Evolutionary conservation across 2,888 invertebrate species (phyloP), one percentile per base, ranked within the genome.

Genomic region (Salticus scenicus): DNA sequence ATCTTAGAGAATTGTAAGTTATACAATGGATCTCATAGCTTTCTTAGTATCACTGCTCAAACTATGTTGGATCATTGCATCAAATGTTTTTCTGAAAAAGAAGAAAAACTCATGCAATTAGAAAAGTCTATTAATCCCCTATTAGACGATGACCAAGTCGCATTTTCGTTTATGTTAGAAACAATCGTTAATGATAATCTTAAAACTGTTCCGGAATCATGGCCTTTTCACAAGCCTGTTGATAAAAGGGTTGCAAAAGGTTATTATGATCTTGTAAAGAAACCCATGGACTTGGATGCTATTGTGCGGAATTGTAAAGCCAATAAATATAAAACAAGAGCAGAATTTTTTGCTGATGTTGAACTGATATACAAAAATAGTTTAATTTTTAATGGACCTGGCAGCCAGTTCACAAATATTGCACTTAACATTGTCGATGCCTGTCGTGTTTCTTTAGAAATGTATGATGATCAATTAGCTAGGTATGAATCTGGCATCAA

Each of bases 101-200:
- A 99, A 91, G 97, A 98, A 88, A 94, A 96, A 90, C 92, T 99
- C 71, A 98, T 98, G 95, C 94, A 97, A 88, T 92, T 99, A 63
- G 99, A 99, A 91, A 98, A 99, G 91, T 97, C 97, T 31, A 99
- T 99, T 89, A 99, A 99, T 92, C 99, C 99, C 0, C 92, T 99
- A 71, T 92, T 99, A 51, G 98, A 99, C 90, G 95, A 99, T 90
- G 98, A 99, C 91, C 97, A 97, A 89, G 97, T 98, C 76, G 98
- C 98, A 0, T 92, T 99, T 78, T 96, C 97, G 0, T 99, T 95
- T 90, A 97, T 99, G 88, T 93, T 99, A 73, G 96, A 97, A 88
- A 97, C 95, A 90, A 94, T 97, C 47, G 93, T 98, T 67, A 95
- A 95, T 82, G 95, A 96, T 14, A 96, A 96, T 91, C 92, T 98